Percentiles rank a stretch among this genome's conserved stretches.
Conservation (phyloP, 2,113 vertebrate genomes). For the Chaetops frenatus region DNA sequence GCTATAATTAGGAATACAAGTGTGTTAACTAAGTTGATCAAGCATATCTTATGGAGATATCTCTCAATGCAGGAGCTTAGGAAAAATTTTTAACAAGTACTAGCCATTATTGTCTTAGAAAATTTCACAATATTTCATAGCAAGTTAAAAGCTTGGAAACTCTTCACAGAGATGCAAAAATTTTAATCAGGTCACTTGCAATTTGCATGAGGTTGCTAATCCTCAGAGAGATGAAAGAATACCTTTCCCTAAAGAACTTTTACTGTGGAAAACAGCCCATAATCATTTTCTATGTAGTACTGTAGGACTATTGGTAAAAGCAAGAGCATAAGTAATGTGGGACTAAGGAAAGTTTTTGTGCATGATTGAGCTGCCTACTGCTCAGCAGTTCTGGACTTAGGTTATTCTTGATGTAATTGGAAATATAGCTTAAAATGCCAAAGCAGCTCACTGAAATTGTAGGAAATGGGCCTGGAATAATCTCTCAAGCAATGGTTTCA, state of each 20-base stretch:
- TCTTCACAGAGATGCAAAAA: background rate
- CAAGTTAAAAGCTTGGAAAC: background rate
- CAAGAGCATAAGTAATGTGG: background rate
- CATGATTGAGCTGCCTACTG: background rate
- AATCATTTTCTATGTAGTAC: background rate
- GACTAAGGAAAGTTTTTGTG: background rate
- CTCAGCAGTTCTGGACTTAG: background rate
- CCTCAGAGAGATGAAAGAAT: background rate
- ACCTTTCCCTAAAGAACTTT: background rate
- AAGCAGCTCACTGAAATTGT: background rate
- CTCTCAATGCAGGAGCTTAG: background rate
- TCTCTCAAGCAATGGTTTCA: background rate
- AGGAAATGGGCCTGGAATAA: background rate
- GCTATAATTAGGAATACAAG: background rate
- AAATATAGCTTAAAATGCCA: background rate
- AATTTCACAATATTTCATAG: background rate
- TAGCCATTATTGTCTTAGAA: background rate
- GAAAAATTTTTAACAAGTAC: background rate
- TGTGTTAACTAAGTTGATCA: background rate
- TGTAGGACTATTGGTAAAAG: background rate
- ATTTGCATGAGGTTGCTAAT: background rate
- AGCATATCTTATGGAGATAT: background rate
- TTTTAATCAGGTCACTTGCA: background rate
- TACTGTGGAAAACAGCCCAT: background rate
- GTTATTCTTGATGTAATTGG: background rate